Evolutionary conservation across 1,140 invertebrate genomes (phyloP).

Genomic region (Aphis gossypii): DNA sequence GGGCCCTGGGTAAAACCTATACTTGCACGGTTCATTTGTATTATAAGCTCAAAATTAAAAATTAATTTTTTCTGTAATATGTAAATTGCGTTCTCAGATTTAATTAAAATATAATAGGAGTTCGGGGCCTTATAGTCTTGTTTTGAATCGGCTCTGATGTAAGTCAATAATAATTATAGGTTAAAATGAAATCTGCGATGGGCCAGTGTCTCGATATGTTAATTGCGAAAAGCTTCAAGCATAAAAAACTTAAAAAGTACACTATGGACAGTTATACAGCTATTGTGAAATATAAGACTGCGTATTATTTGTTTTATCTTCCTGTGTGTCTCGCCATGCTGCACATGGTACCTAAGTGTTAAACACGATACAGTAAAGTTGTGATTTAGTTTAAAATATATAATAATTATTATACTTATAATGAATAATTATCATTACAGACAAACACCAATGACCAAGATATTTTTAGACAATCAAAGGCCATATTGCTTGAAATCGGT

Average conservation of each 20-base stretch:
- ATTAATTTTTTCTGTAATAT: conserved; percentile 50
- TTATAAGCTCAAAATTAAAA: not conserved
- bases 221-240: conserved; percentile 66
- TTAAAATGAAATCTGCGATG: conserved; percentile 79
- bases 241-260: conserved; percentile 74
- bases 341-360: conserved; percentile 78
- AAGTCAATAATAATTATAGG: conserved; percentile 65
- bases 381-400: conserved; percentile 44
- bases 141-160: too few relatives aligned
- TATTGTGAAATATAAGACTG: conserved; percentile 95
- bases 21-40: not conserved
- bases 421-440: conserved; percentile 63
- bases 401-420: conserved; percentile 55
- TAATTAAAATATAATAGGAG: not conserved
- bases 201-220: conserved; percentile 80
- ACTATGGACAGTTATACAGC: conserved; percentile 87
- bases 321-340: conserved; percentile 89
- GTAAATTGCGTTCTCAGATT: not conserved
- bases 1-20: not conserved
- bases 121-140: too few relatives aligned
- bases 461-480: conserved; percentile 83
- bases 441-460: conserved; percentile 79
- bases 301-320: conserved; percentile 93
- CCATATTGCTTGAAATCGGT: conserved; percentile 93
- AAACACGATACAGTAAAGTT: not conserved